Conservation (phyloP, 2,113 vertebrate species). For the Pimephales promelas region DNA sequence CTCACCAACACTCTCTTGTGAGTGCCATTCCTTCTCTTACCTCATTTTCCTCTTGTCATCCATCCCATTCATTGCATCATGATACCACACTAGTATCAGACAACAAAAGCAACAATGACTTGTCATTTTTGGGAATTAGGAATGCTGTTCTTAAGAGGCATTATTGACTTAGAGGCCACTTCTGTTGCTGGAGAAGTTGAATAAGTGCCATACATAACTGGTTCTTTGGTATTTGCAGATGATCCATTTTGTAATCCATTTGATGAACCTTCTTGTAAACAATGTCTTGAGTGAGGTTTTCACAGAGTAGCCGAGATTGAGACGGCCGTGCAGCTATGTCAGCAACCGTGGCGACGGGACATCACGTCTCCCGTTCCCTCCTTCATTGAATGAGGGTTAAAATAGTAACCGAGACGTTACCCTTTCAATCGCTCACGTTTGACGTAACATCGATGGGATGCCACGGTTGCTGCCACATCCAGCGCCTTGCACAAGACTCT, state of each 20-base stretch:
- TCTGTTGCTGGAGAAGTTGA: constrained; percentile 43
- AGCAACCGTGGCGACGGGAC: too few relatives aligned
- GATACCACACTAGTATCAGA: constrained; percentile 50
- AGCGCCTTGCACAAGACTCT: too few relatives aligned
- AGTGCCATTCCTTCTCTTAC: constrained; percentile 26
- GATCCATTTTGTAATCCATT: constrained; percentile 46
- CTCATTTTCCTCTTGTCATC: constrained; percentile 35
- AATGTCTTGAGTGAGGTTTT: constrained; percentile 13
- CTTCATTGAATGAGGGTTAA: too few relatives aligned
- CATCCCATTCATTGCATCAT: constrained; percentile 27
- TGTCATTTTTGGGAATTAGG: constrained; percentile 8
- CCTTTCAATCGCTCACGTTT: too few relatives aligned
- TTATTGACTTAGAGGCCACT: constrained; percentile 44
- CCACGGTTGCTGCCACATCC: too few relatives aligned
- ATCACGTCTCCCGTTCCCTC: too few relatives aligned
- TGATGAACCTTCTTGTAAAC: constrained; percentile 44
- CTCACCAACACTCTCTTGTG: constrained; percentile 14
- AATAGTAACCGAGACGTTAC: too few relatives aligned
- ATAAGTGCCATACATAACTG: constrained; percentile 40
- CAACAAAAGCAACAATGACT: constrained; percentile 43
- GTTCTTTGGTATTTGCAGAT: constrained; percentile 51
- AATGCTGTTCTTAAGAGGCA: constrained; percentile 47
- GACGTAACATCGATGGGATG: too few relatives aligned
- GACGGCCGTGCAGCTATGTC: too few relatives aligned
- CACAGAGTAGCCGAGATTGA: too few relatives aligned